phyloP scores from a whole-genome alignment of 2,888 invertebrate genomes.

The Mythimna albipuncta region DNA sequence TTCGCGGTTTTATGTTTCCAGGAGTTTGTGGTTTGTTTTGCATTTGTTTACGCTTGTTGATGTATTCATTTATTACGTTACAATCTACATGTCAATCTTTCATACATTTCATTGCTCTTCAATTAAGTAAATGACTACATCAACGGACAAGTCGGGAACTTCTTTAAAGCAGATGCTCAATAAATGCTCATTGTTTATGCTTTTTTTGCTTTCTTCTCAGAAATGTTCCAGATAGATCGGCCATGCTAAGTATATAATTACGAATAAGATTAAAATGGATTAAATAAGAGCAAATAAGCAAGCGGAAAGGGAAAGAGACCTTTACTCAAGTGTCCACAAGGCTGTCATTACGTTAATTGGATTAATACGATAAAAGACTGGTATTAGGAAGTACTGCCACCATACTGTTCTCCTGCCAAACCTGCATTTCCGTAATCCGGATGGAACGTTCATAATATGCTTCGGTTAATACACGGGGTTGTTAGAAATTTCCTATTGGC shows the following conservation, averaged over 20 bases:
- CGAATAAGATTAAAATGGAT: not conserved
- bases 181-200: not conserved
- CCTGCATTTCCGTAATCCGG: not conserved
- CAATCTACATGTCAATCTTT: not conserved
- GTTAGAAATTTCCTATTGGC: too few species aligned
- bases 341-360: not conserved
- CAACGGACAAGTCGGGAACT: not conserved
- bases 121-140: not conserved
- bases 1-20: slow-evolving; percentile 52
- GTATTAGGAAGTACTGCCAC: not conserved
- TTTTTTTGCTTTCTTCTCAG: not conserved
- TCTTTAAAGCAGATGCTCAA: not conserved
- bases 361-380: not conserved
- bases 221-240: too few species aligned
- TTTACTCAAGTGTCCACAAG: not conserved
- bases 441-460: not conserved
- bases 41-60: slow-evolving; percentile 27
- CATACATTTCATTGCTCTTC: not conserved
- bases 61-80: slow-evolving; percentile 12
- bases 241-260: too few species aligned
- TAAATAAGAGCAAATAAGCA: not conserved
- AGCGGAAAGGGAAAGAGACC: not conserved
- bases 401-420: not conserved
- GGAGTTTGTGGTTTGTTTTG: slow-evolving; percentile 36
- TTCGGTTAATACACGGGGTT: not conserved